Base-by-base conservation (phyloP, 2,888 invertebrate species). In the Torymus tubicola region DNA sequence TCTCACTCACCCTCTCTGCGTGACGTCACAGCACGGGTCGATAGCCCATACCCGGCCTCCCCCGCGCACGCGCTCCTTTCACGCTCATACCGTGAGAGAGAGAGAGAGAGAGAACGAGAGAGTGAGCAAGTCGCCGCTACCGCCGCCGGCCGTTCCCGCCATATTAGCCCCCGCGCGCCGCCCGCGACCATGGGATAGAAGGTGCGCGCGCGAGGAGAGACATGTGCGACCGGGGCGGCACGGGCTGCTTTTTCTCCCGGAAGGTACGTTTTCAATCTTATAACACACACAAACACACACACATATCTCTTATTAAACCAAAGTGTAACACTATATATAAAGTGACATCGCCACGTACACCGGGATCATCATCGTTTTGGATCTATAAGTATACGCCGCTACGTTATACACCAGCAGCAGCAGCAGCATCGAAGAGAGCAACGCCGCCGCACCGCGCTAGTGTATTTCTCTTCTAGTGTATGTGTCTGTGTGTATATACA, bases 221-320 rank as follows among this genome's bases (percentile, higher is more conserved):
- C 42, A 95, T 95, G 94, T 94, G 94, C 91, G 94, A 94, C 92
- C 93, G 93, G 92, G 93, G 93, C 91, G 93, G 93, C 91, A 93
- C 93, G 88, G 94, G 94, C 90, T 95, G 94, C 92, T 95, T 94
- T 92, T 94, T 93, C 90, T 92, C 93, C 85, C 92, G 92, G 90
- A 93, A 93, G 93, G 93, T 93, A 65, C 14, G 65, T 42, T 42
- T 21, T 14, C 5, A 3, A 31, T 42, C n/a, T n/a, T n/a, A n/a
- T n/a, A n/a, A 69, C n/a, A 4, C n/a, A 57, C n/a, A 21, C 57
- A n/a, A n/a, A n/a, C n/a, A 14, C n/a, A 31, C 2, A 21, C 2
- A 21, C 21, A 21, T 21, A 21, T 21, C 21, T 2, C 2, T 21
- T 21, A 21, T 21, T n/a, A n/a, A n/a, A 3, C 0, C 42, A 12